A percentile compares a stretch with the other conserved stretches of the same genome.
phyloP scores from a whole-genome alignment of 1,140 invertebrate genomes.

The Helicoverpa armigera region DNA sequence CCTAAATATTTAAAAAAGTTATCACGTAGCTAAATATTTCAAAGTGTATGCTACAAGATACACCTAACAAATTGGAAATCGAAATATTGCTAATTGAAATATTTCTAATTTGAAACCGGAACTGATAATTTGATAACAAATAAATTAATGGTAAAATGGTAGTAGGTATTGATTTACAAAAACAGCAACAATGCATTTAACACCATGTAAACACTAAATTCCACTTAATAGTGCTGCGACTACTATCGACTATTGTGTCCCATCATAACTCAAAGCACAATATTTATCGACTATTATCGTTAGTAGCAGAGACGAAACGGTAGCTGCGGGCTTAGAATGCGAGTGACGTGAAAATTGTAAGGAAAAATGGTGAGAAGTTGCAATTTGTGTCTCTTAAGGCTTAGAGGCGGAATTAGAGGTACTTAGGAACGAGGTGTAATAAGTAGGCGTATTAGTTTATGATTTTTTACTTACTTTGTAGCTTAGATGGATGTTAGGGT shows the following conservation, averaged over 20 bases:
- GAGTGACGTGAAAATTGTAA: constrained; percentile 71
- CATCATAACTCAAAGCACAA: constrained; percentile 60
- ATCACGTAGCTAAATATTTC: too few species aligned
- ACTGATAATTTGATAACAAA: too few species aligned
- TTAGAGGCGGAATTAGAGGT: constrained; percentile 25
- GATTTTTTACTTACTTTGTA: neutral
- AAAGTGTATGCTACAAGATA: too few species aligned
- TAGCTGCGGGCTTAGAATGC: constrained; percentile 65
- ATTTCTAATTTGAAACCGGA: too few species aligned
- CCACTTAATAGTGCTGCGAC: constrained; percentile 17
- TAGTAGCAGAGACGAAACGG: constrained; percentile 61
- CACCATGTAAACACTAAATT: too few species aligned
- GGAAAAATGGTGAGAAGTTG: constrained; percentile 68
- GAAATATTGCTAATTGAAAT: too few species aligned
- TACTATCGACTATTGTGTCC: constrained; percentile 54
- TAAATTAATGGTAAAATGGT: too few species aligned
- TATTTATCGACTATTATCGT: constrained; percentile 66
- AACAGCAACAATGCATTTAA: too few species aligned
- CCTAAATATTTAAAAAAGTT: too few species aligned
- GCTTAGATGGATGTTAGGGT: too few species aligned
- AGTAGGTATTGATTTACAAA: too few species aligned
- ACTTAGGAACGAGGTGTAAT: neutral
- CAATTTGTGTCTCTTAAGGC: constrained; percentile 63
- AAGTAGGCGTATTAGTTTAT: neutral
- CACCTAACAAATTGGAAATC: too few species aligned